Evolutionary conservation across 2,797 vertebrate genomes (phyloP).

Genomic region (Sebastes minor): DNA sequence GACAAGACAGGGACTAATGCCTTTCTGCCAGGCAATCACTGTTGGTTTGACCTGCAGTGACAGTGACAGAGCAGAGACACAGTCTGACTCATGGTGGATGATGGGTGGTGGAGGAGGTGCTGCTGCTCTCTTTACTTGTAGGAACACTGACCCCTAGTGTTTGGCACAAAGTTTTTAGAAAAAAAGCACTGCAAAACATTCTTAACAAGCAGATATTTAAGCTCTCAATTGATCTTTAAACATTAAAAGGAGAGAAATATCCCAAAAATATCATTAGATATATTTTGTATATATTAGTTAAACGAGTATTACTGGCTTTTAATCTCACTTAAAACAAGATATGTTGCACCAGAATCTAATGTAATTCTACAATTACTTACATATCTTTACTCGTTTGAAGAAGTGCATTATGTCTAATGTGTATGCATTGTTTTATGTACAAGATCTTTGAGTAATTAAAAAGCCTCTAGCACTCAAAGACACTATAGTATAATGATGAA

Average conservation of each 20-base stretch:
- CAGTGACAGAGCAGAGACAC: conserved; percentile 25
- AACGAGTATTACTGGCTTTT: background rate
- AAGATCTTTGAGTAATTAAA: background rate
- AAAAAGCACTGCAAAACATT: background rate
- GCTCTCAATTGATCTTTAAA: background rate
- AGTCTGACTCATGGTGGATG: background rate
- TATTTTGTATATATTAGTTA: background rate
- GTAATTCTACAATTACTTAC: background rate
- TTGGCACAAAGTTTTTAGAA: background rate
- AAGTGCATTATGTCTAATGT: too few relatives aligned
- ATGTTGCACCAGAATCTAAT: background rate
- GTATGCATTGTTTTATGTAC: background rate
- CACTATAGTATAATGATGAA: background rate
- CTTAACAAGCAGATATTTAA: background rate
- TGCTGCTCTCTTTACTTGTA: conserved; percentile 8
- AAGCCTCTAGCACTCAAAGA: background rate
- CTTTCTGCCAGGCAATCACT: conserved; percentile 3
- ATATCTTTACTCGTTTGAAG: background rate
- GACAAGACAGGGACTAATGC: conserved; percentile 5
- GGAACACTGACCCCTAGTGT: conserved; percentile 76
- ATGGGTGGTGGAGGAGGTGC: background rate
- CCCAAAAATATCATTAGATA: background rate
- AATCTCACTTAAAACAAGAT: background rate
- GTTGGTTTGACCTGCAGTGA: conserved; percentile 25
- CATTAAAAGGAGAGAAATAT: background rate